These are phyloP conservation scores for Pseudopleuronectes americanus DNA, from an alignment of 2,797 vertebrate genomes.

Conservation along the genomic window DNA sequence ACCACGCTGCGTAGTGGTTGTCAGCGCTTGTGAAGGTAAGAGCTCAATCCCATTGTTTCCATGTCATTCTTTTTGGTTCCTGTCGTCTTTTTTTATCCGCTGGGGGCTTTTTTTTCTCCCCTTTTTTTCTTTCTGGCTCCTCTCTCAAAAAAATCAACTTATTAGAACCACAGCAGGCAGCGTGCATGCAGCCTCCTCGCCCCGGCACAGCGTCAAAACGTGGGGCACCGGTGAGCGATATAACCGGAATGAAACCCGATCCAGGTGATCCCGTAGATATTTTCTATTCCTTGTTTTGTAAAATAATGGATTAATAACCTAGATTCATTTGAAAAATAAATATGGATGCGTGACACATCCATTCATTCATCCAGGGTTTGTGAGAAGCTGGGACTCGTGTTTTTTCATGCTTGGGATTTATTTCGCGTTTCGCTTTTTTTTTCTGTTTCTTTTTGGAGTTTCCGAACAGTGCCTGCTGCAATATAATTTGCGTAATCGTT, in stretches of 20 bases:
- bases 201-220: no score
- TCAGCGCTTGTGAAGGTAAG: slow-evolving; percentile 96
- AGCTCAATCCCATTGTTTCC: slow-evolving; percentile 76
- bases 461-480: slow-evolving; percentile 75
- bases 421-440: slow-evolving; percentile 26
- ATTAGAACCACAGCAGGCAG: no score
- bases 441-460: slow-evolving; percentile 64
- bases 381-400: background rate
- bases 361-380: background rate
- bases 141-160: no score
- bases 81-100: slow-evolving; percentile 32
- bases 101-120: slow-evolving; percentile 21
- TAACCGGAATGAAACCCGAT: no score
- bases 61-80: slow-evolving; percentile 66
- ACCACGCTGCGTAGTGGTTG: slow-evolving; percentile 90
- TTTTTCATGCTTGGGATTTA: slow-evolving; percentile 38
- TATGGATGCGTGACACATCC: background rate
- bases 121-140: slow-evolving; percentile 5
- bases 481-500: slow-evolving; percentile 83
- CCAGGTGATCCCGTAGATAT: no score
- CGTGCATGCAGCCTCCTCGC: no score
- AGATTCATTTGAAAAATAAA: no score
- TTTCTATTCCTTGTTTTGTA: no score
- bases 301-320: no score
- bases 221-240: no score